phyloP scores from a whole-genome alignment of 2,888 invertebrate species.

The Xanthorhoe spadicearia region DNA sequence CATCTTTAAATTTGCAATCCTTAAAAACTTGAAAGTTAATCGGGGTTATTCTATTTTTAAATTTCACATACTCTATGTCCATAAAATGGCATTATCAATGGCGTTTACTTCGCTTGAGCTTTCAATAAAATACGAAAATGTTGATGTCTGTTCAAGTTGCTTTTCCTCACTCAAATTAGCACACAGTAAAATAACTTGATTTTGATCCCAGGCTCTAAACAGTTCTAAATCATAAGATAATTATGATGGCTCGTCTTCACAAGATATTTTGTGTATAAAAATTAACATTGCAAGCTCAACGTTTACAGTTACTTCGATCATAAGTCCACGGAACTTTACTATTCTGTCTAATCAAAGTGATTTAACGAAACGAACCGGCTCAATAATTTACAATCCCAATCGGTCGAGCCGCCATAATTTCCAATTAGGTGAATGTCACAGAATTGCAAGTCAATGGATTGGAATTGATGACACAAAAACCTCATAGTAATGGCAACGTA shows the following conservation, averaged over 20 bases:
- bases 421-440: conserved; percentile 68
- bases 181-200: too few species aligned
- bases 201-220: too few species aligned
- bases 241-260: too few species aligned
- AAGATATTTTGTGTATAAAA: neutral
- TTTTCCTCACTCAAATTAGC: too few species aligned
- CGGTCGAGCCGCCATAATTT: conserved; percentile 69
- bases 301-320: conserved; percentile 38
- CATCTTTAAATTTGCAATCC: neutral
- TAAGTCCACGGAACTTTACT: conserved; percentile 50
- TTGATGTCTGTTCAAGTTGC: too few species aligned
- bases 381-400: conserved; percentile 70
- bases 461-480: conserved; percentile 62
- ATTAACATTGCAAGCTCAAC: conserved; percentile 1
- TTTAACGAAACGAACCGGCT: conserved; percentile 63
- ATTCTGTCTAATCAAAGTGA: conserved; percentile 67
- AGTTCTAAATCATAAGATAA: too few species aligned
- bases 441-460: conserved; percentile 50
- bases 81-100: too few species aligned
- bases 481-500: conserved; percentile 60
- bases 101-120: too few species aligned
- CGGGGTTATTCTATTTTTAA: neutral
- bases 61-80: too few species aligned
- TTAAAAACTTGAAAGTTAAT: neutral
- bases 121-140: too few species aligned